A percentile compares a stretch with the other conserved stretches of the same genome.
Conservation (phyloP, 92 coral and sea anemone species). For the Plumapathes pennacea region DNA sequence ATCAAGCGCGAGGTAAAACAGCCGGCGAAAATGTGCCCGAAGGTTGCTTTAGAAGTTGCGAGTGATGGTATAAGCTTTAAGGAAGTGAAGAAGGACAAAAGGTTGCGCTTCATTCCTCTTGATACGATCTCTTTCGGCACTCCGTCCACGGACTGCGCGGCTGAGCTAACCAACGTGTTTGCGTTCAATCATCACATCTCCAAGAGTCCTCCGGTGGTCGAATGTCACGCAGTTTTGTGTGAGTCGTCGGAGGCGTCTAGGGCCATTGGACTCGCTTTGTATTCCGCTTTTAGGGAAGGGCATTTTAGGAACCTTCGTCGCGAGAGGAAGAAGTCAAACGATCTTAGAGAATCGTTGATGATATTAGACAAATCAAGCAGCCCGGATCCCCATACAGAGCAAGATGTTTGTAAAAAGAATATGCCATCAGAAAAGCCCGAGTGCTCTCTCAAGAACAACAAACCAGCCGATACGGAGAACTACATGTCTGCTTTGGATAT, state of each 20-base stretch:
- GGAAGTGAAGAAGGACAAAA: conserved; percentile 31
- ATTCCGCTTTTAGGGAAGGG: conserved; percentile 86
- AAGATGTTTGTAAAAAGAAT: too few relatives aligned
- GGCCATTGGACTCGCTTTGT: conserved; percentile 77
- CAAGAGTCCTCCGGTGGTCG: conserved; percentile 71
- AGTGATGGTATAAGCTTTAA: conserved; percentile 70
- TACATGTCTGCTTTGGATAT: conserved; percentile 6
- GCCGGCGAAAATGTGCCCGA: conserved; percentile 71
- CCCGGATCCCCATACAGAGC: too few relatives aligned
- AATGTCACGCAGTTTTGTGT: conserved; percentile 89
- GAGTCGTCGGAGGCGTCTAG: conserved; percentile 75
- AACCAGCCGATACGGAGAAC: conserved; percentile 21
- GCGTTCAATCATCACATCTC: conserved; percentile 93
- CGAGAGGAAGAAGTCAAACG: conserved; percentile 56
- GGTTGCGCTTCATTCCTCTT: conserved; percentile 61
- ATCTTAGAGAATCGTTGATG: too few relatives aligned
- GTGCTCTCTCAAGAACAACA: conserved; percentile 4
- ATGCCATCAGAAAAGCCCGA: background rate
- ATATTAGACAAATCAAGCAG: too few relatives aligned
- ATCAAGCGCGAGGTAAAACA: conserved; percentile 62
- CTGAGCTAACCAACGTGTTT: conserved; percentile 60
- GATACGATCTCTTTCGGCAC: conserved; percentile 81
- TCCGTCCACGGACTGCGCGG: conserved; percentile 54
- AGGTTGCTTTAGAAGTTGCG: conserved; percentile 64
- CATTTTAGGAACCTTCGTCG: conserved; percentile 85